These are phyloP conservation scores for Columba guinea DNA, from an alignment of 2,797 vertebrate genomes.

Conservation along the genomic window DNA sequence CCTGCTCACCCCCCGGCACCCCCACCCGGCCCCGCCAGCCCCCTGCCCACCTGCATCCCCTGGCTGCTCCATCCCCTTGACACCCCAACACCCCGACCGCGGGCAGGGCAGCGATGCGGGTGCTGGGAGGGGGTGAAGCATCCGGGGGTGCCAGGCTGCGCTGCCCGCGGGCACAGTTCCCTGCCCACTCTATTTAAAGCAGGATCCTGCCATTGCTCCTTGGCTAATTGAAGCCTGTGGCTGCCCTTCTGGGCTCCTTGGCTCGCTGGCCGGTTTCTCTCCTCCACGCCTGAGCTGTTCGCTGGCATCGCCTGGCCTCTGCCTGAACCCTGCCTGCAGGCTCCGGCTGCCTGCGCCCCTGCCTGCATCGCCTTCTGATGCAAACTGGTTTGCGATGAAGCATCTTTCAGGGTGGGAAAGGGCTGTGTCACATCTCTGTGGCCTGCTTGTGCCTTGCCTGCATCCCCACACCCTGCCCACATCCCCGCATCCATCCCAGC, in stretches of 20 bases:
- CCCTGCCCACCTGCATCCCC: background rate
- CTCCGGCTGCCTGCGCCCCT: background rate
- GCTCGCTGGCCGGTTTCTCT: background rate
- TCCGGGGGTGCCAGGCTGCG: background rate
- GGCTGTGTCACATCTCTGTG: background rate
- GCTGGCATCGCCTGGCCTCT: background rate
- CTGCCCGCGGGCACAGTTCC: background rate
- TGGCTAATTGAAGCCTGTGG: constrained; percentile 39
- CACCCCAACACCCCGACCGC: background rate
- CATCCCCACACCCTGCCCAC: background rate
- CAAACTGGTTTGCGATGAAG: background rate
- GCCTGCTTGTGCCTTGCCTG: background rate
- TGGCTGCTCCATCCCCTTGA: background rate
- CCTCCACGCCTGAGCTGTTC: background rate
- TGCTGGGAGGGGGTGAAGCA: background rate
- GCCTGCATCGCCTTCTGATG: background rate
- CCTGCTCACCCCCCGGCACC: background rate
- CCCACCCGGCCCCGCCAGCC: background rate
- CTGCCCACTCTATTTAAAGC: constrained; percentile 35
- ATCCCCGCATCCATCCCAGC: background rate
- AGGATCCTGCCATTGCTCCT: background rate
- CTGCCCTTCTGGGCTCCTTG: background rate
- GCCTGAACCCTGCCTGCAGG: constrained; percentile 35
- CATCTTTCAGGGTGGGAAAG: background rate
- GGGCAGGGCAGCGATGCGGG: fast-evolving